Evolutionary conservation across 2,797 vertebrate genomes (phyloP), one percentile per base, ranked within the genome.

Genomic region (Notolabrus celidotus): DNA sequence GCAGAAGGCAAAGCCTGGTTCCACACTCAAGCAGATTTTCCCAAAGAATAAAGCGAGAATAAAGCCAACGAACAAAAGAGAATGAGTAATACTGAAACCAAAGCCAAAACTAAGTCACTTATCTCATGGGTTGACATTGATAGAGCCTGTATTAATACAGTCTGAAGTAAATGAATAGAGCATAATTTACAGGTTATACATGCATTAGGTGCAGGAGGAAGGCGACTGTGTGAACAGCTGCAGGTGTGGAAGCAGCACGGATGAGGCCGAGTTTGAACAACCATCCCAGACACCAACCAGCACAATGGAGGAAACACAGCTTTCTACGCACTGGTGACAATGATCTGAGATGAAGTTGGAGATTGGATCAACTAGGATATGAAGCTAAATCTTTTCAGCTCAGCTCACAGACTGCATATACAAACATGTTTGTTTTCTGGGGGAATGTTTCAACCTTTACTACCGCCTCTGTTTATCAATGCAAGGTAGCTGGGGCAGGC

Each of bases 161-260:
- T 58, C 50, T 71, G 77, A 73, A 67, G 57, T 77, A 70, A 83
- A 88, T 80, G 84, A 90, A 90, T 60, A 65, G 64, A 71, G 78
- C 67, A 82, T 88, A 75, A 89, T 90, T 88, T 73, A 82, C 84
- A 90, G 82, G 77, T 84, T 87, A 61, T 79, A 74, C 69, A 60
- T 76, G 74, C 70, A 41, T 77, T 70, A 20, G 67, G 49, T 72
- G 81, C 54, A 72, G 67, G 31, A 79, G 75, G 63, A 71, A 73
- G 83, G 59, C 74, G 64, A 60, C 46, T 88, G 86, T 86, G 86
- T 90, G 89, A 89, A 89, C 83, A 86, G 86, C 85, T 88, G 90
- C 87, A 89, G 88, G 76, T 88, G 79, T 80, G 81, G 68, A 71
- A 72, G 71, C 52, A 71, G 71, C 16, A n/a, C 57, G 43, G 66